Conservation (phyloP, 1,140 invertebrate species). For the Ectropis grisescens region DNA sequence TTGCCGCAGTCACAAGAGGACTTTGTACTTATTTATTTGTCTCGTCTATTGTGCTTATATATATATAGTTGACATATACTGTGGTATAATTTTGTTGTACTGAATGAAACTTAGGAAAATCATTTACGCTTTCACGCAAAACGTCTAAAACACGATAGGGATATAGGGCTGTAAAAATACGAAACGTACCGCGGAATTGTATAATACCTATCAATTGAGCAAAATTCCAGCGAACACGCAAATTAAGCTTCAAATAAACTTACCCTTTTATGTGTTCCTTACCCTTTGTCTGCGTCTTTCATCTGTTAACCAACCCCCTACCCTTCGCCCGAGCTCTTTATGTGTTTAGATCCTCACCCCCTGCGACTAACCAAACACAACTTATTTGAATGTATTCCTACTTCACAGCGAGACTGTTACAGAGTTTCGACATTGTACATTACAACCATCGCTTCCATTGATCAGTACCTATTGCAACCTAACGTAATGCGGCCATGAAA, state of each 20-base stretch:
- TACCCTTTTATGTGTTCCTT: conserved; percentile 71
- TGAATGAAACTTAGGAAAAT: conserved; percentile 64
- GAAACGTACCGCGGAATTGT: conserved; percentile 45
- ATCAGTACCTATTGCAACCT: conserved; percentile 38
- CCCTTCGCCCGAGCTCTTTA: conserved; percentile 65
- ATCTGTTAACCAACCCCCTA: conserved; percentile 70
- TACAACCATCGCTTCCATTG: conserved; percentile 61
- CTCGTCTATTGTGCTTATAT: conserved; percentile 70
- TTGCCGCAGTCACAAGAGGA: conserved; percentile 49
- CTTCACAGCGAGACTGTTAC: conserved; percentile 52
- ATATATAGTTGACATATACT: conserved; percentile 63
- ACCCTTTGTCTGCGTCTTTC: conserved; percentile 77
- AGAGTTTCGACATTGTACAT: conserved; percentile 56
- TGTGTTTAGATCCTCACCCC: conserved; percentile 70
- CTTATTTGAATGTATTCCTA: conserved; percentile 57
- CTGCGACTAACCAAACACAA: conserved; percentile 66
- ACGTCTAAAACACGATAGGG: conserved; percentile 55
- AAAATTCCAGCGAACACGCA: conserved; percentile 65
- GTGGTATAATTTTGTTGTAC: conserved; percentile 55
- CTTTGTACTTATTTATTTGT: conserved; percentile 68
- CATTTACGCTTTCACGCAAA: conserved; percentile 70
- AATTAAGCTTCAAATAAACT: conserved; percentile 67
- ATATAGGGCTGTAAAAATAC: conserved; percentile 55
- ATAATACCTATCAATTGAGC: conserved; percentile 46
- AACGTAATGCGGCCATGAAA: conserved; percentile 34